Conservation (phyloP, 2,797 vertebrate species). For the Takifugu ocellatus region DNA sequence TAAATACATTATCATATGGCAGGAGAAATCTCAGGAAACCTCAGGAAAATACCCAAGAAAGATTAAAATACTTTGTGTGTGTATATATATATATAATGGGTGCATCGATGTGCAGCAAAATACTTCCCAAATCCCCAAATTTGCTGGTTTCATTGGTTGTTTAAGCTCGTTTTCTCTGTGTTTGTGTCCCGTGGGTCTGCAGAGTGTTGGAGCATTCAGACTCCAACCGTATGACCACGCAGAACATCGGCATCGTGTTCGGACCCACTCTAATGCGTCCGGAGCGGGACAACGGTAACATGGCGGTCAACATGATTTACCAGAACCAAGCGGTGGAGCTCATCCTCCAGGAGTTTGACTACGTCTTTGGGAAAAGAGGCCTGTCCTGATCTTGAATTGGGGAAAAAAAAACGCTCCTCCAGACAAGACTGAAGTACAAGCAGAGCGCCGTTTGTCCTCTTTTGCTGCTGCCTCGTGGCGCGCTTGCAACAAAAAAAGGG, state of each 20-base stretch:
- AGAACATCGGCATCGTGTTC: conserved; percentile 92
- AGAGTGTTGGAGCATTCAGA: conserved; percentile 83
- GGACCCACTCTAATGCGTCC: conserved; percentile 88
- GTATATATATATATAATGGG: no score
- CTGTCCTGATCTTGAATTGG: conserved; percentile 43
- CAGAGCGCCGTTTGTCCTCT: conserved; percentile 48
- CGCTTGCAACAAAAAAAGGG: conserved; percentile 60
- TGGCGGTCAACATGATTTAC: conserved; percentile 83
- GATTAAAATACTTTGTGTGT: no score
- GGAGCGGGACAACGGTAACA: conserved; percentile 82
- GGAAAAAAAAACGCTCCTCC: conserved; percentile 8
- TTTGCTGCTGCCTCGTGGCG: conserved; percentile 52
- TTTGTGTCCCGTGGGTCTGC: conserved; percentile 12
- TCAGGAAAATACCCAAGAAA: no score
- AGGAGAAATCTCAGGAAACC: no score
- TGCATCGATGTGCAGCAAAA: no score
- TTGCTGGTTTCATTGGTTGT: not conserved
- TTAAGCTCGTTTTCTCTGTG: not conserved
- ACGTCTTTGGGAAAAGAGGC: conserved; percentile 69
- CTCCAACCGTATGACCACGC: conserved; percentile 86
- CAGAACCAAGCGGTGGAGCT: conserved; percentile 90
- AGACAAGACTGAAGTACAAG: conserved; percentile 41
- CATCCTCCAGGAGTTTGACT: conserved; percentile 79
- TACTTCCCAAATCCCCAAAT: not conserved
- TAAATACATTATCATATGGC: no score